phyloP scores from a whole-genome alignment of 2,888 invertebrate species.

The Allolobophora icterica region DNA sequence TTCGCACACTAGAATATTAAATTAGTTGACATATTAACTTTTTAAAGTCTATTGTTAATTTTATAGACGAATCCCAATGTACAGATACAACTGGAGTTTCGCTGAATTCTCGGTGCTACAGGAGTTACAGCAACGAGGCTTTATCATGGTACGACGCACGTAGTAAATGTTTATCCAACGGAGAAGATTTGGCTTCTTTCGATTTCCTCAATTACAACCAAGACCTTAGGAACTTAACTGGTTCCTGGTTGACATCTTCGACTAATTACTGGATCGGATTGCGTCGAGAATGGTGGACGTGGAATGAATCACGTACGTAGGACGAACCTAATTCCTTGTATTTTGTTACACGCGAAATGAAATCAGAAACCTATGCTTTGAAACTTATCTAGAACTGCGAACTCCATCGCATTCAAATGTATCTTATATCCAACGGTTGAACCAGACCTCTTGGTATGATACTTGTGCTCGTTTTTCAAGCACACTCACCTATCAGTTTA shows the following conservation, averaged over 20 bases:
- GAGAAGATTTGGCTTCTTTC: neutral
- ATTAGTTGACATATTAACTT: too few relatives aligned
- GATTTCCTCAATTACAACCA: neutral
- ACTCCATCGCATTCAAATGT: too few relatives aligned
- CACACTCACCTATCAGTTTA: too few relatives aligned
- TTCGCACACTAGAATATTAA: too few relatives aligned
- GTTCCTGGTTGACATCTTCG: neutral
- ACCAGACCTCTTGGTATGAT: too few relatives aligned
- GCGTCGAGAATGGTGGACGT: neutral
- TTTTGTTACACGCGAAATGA: too few relatives aligned
- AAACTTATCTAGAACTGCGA: too few relatives aligned
- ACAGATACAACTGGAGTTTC: neutral
- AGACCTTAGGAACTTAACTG: neutral
- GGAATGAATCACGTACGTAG: neutral
- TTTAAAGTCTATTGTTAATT: too few relatives aligned
- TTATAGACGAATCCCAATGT: neutral
- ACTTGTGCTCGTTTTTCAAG: too few relatives aligned
- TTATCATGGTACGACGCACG: neutral
- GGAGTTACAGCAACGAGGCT: neutral
- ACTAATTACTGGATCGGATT: neutral
- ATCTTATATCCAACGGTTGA: too few relatives aligned
- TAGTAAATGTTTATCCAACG: neutral
- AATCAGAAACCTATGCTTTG: too few relatives aligned
- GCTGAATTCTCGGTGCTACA: conserved; percentile 17
- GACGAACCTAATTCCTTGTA: too few relatives aligned